A percentile compares a stretch with the other conserved stretches of the same genome.
Conservation (phyloP, 2,888 invertebrate genomes). For the Portevinia maculata region DNA sequence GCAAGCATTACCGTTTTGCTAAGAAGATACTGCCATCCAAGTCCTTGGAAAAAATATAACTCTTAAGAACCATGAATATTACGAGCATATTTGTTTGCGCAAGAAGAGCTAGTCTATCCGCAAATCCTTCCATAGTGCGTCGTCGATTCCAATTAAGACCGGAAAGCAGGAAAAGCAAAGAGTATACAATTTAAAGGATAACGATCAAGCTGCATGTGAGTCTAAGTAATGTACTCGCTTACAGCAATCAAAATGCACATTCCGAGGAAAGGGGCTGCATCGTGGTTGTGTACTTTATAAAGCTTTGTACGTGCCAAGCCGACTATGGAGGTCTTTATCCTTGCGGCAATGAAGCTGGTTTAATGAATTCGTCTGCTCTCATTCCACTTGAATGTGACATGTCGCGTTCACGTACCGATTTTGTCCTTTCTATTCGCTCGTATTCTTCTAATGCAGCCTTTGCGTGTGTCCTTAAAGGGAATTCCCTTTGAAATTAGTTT, state of each 20-base stretch:
- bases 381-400: constrained; percentile 36
- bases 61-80: constrained; percentile 56
- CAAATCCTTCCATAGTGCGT: not conserved
- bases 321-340: constrained; percentile 20
- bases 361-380: constrained; percentile 71
- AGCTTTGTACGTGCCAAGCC: constrained; percentile 43
- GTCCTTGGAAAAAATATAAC: constrained; percentile 14
- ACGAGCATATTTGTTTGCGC: constrained; percentile 28
- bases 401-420: not conserved
- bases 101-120: constrained; percentile 36
- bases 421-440: constrained; percentile 4
- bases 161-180: constrained; percentile 26
- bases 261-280: constrained; percentile 9
- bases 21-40: not conserved
- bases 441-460: constrained; percentile 49
- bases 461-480: constrained; percentile 66
- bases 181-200: constrained; percentile 36
- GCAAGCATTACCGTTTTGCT: constrained; percentile 41
- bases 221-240: constrained; percentile 35
- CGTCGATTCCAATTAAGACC: constrained; percentile 52
- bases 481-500: constrained; percentile 73
- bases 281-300: constrained; percentile 25
- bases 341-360: constrained; percentile 52
- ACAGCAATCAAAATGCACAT: constrained; percentile 69
- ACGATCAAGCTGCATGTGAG: constrained; percentile 62